These are phyloP conservation scores for Idris sp. DNA, from an alignment of 1,140 invertebrate species.

Conservation along the genomic window DNA sequence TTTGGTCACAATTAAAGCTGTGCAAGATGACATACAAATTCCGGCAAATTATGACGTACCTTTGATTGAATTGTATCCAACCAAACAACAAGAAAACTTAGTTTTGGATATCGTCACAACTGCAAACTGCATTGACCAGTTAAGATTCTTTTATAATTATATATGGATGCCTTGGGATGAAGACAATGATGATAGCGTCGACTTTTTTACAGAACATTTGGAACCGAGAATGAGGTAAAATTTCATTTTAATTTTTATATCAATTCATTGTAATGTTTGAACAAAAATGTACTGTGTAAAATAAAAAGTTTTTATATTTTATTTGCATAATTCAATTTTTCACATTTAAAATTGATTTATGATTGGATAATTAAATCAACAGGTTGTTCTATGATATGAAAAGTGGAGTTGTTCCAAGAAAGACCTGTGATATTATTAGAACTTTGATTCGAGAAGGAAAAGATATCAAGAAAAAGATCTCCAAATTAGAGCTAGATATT, in stretches of 20 bases:
- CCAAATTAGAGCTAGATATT: conserved; percentile 76
- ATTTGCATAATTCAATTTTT: too few relatives aligned
- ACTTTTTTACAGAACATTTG: conserved; percentile 80
- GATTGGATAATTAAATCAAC: too few relatives aligned
- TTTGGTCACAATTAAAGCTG: conserved; percentile 79
- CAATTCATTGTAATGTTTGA: too few relatives aligned
- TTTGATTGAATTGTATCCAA: conserved; percentile 81
- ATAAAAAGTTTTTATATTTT: not conserved
- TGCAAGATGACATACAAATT: conserved; percentile 81
- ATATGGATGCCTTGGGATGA: conserved; percentile 83
- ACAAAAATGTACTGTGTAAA: not conserved
- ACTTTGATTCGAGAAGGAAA: conserved; percentile 79
- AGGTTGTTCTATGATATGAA: conserved; percentile 81
- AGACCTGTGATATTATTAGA: conserved; percentile 79
- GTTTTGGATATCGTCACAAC: conserved; percentile 78
- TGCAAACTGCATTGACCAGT: conserved; percentile 71
- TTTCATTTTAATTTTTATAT: too few relatives aligned
- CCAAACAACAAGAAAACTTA: conserved; percentile 78
- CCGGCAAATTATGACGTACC: conserved; percentile 80
- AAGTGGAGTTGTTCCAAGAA: conserved; percentile 75
- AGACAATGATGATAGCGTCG: conserved; percentile 79
- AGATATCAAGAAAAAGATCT: conserved; percentile 78
- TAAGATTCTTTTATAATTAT: conserved; percentile 81
- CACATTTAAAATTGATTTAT: too few relatives aligned
- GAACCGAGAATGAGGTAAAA: conserved; percentile 77